A percentile compares a stretch with the other conserved stretches of the same genome.
phyloP scores from a whole-genome alignment of 2,113 vertebrate species.

The Pedetes capensis region DNA sequence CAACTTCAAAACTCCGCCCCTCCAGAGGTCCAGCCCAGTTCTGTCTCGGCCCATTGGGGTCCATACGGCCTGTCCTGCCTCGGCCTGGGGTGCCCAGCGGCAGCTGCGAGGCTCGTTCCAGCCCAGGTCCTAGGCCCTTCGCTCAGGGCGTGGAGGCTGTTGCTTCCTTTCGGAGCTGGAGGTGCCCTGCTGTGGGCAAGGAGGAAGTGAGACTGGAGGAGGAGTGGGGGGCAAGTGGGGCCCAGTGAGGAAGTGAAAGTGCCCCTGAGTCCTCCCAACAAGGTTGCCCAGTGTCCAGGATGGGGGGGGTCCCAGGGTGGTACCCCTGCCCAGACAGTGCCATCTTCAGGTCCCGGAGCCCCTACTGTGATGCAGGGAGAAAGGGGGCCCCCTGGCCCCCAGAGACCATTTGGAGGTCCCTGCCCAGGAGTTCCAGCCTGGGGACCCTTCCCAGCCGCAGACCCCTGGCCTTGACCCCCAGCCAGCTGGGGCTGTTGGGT shows the following conservation, averaged over 20 bases:
- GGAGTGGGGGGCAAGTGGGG: background rate
- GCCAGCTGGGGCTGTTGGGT: background rate
- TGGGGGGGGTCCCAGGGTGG: background rate
- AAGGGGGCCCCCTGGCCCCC: background rate
- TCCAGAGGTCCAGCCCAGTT: background rate
- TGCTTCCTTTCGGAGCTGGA: background rate
- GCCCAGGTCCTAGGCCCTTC: background rate
- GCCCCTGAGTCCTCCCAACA: background rate
- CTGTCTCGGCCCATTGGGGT: background rate
- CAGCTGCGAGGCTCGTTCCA: fast-evolving
- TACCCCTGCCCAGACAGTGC: background rate
- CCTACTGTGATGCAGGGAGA: background rate
- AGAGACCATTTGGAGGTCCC: background rate
- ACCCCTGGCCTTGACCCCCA: background rate
- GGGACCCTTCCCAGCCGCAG: background rate
- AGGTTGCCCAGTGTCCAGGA: background rate
- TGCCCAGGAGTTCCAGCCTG: background rate
- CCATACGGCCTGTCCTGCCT: too few species aligned
- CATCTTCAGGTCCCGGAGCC: background rate
- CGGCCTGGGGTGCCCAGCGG: background rate
- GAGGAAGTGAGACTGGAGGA: background rate
- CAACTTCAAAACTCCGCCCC: background rate
- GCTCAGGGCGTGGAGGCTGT: background rate
- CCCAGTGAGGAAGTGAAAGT: background rate
- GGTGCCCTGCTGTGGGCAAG: background rate